These are phyloP conservation scores for Conistra vaccinii DNA, from an alignment of 2,888 invertebrate species.

Conservation along the genomic window DNA sequence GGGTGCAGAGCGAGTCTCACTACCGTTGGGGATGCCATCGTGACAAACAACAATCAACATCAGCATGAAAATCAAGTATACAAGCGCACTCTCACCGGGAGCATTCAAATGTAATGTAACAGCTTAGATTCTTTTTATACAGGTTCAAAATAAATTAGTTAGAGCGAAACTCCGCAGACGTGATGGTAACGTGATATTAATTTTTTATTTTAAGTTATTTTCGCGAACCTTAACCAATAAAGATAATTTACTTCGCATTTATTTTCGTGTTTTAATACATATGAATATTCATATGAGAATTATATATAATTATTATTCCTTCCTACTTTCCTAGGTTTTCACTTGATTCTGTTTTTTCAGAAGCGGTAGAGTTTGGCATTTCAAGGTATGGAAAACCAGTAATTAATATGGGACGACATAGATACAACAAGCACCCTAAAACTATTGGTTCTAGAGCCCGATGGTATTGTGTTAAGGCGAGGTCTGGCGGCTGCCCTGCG, in stretches of 20 bases:
- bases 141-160: too few relatives aligned
- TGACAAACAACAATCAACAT: constrained; percentile 52
- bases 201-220: too few relatives aligned
- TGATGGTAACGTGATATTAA: too few relatives aligned
- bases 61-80: background rate
- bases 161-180: too few relatives aligned
- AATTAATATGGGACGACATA: constrained; percentile 38
- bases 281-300: background rate
- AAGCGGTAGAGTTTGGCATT: constrained; percentile 24
- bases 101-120: too few relatives aligned
- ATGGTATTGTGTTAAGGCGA: constrained; percentile 67
- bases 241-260: background rate
- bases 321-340: background rate
- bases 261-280: background rate
- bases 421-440: constrained; percentile 53
- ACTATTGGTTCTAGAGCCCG: constrained; percentile 59
- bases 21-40: constrained; percentile 70
- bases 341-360: constrained; percentile 21
- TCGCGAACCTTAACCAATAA: background rate
- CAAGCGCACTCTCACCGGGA: too few relatives aligned
- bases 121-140: too few relatives aligned
- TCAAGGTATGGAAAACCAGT: constrained; percentile 47
- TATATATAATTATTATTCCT: background rate
- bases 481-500: constrained; percentile 68
- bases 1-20: constrained; percentile 75